phyloP scores from a whole-genome alignment of 2,797 vertebrate genomes.

The Sternarchorhynchus goeldii region DNA sequence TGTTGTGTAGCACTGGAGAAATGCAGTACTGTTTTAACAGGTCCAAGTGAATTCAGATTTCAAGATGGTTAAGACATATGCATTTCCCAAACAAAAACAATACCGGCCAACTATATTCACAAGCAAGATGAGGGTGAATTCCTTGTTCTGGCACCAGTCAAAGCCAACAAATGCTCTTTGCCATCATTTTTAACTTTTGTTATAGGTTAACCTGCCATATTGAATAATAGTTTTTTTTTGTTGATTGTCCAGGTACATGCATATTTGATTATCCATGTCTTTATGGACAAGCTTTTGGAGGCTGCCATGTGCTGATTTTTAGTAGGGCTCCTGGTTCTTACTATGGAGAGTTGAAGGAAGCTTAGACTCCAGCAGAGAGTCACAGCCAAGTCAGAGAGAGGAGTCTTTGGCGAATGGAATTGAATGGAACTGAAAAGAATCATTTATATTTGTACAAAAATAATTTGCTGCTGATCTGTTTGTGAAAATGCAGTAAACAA shows the following conservation, averaged over 20 bases:
- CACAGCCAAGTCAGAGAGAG: conserved; percentile 17
- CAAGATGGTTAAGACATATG: background rate
- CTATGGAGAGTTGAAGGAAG: conserved; percentile 18
- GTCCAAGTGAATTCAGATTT: background rate
- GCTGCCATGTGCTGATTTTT: conserved; percentile 23
- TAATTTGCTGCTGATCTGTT: conserved; percentile 73
- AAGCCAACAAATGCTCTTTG: conserved; percentile 46
- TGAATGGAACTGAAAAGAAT: conserved; percentile 54
- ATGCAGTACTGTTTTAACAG: conserved; percentile 29
- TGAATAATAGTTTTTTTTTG: conserved; percentile 2
- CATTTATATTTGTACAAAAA: conserved; percentile 52
- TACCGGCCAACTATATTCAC: conserved; percentile 35
- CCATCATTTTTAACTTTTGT: conserved; percentile 39
- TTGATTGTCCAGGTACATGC: conserved; percentile 46
- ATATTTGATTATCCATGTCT: conserved; percentile 25
- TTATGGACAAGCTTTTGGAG: conserved; percentile 24
- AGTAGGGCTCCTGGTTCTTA: conserved; percentile 12
- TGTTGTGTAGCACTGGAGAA: conserved; percentile 31
- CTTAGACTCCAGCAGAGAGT: no score
- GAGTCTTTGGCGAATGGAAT: conserved; percentile 14
- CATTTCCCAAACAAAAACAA: conserved; percentile 5
- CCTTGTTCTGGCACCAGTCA: conserved; percentile 34
- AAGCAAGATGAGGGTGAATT: conserved; percentile 8
- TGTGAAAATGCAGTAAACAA: conserved; percentile 59
- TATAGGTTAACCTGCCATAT: conserved; percentile 34